phyloP scores from a whole-genome alignment of 2,113 vertebrate genomes.

The Dromaius novaehollandiae region DNA sequence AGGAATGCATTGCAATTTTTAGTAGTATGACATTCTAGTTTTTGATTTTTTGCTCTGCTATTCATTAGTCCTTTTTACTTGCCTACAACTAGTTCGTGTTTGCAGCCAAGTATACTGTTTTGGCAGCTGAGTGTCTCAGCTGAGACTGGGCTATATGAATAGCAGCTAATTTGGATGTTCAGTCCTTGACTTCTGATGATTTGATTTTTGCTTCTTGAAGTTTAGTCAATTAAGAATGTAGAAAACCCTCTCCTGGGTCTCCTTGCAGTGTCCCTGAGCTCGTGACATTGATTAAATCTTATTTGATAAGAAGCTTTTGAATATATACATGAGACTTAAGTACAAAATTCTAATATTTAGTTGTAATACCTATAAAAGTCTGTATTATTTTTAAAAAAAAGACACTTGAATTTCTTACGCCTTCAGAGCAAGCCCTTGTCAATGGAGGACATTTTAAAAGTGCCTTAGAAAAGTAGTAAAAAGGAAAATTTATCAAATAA shows the following conservation, averaged over 20 bases:
- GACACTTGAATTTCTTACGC: not conserved
- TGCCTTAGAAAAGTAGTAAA: not conserved
- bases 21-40: not conserved
- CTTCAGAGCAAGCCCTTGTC: not conserved
- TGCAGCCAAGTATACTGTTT: not conserved
- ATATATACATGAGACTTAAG: not conserved
- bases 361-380: not conserved
- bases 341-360: not conserved
- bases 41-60: constrained; percentile 41
- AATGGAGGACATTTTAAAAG: not conserved
- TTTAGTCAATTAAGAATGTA: constrained; percentile 13
- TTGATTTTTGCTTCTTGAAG: constrained; percentile 13
- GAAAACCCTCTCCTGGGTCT: not conserved
- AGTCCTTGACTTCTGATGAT: not conserved
- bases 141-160: not conserved
- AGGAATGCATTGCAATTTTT: constrained; percentile 12
- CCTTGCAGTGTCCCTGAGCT: not conserved
- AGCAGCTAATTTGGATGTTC: not conserved
- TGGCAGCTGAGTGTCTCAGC: not conserved
- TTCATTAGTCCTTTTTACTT: constrained; percentile 48
- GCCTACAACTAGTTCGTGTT: not conserved
- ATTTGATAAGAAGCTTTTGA: not conserved
- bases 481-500: not conserved
- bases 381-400: not conserved
- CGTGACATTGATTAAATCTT: not conserved